Base-by-base conservation (phyloP, 2,888 invertebrate genomes). In the Hirtodrosophila alboralis region DNA sequence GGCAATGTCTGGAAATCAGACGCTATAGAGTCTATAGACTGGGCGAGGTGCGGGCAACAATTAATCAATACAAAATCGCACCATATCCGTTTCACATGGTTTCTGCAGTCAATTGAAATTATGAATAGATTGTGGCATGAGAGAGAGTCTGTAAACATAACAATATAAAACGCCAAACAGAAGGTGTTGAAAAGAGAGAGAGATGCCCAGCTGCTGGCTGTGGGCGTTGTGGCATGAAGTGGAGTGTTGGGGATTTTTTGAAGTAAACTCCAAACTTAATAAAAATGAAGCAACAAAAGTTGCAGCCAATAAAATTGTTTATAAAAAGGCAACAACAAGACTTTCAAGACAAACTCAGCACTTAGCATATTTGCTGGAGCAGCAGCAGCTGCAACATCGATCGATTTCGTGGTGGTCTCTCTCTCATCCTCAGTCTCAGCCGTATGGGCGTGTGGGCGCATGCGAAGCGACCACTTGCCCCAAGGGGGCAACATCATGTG, bases 181-280 rank as follows among this genome's bases (percentile, higher is more conserved):
- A 84, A 79, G 84, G 83, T 84, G 78, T 77, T 79, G 78, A 84
- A 84, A 80, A 61, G 78, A 84, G 81, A 80, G 59, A 48, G 52
- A 68, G 69, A 65, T 60, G 51, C 57, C 33, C 48, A 31, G 33
- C 36, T 16, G 49, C n/a, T 8, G 40, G 21, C 21, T 72, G 75
- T 60, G 58, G 52, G 58, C 51, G 54, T 53, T 62, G 62, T 62
- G 60, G 60, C 60, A 43, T 52, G 64, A 30, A 56, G 53, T 23
- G 16, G 30, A 26, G 38, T 51, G 47, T 37, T 70, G 53, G 43
- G 60, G 71, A 74, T 49, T 79, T 80, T 63, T 73, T 76, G 72
- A 56, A 72, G 78, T 72, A 49, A 64, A 72, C 45, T 31, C 38
- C 33, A 47, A 72, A 66, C 56, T 84, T 84, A 85, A 81, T 85